A percentile compares a stretch with the other conserved stretches of the same genome.
Conservation (phyloP, 1,140 invertebrate species). For the Zaprionus kolodkinae region DNA sequence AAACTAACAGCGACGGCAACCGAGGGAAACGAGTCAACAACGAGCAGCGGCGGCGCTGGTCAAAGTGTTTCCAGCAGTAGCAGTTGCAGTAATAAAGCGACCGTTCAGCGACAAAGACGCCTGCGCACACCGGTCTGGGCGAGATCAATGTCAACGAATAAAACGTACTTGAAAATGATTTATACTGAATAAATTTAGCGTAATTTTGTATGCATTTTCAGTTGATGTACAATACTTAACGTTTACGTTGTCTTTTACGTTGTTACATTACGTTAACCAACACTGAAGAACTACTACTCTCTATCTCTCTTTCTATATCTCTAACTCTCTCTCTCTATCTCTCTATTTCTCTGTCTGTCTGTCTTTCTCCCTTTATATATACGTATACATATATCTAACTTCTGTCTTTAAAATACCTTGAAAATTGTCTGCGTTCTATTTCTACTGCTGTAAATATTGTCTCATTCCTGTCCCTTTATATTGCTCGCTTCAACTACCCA, state of each 20-base stretch:
- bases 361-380: conserved; percentile 26
- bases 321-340: conserved; percentile 39
- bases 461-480: conserved; percentile 51
- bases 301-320: conserved; percentile 34
- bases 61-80: conserved; percentile 77
- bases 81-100: conserved; percentile 84
- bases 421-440: conserved; percentile 53
- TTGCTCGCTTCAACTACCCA: conserved; percentile 59
- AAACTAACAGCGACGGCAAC: conserved; percentile 2
- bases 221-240: conserved; percentile 52
- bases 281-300: conserved; percentile 49
- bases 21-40: conserved; percentile 10
- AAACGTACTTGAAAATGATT: conserved; percentile 83
- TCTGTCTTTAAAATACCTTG: conserved; percentile 31
- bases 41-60: conserved; percentile 33
- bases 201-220: conserved; percentile 60
- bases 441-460: conserved; percentile 72
- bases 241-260: conserved; percentile 56
- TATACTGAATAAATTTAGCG: conserved; percentile 47
- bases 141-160: conserved; percentile 86
- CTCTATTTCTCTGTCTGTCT: conserved; percentile 43
- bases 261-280: conserved; percentile 65
- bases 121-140: conserved; percentile 91
- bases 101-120: conserved; percentile 85
- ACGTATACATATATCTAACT: conserved; percentile 7